These are phyloP conservation scores for Ormia ochracea DNA, from an alignment of 2,888 invertebrate species.

Conservation along the genomic window DNA sequence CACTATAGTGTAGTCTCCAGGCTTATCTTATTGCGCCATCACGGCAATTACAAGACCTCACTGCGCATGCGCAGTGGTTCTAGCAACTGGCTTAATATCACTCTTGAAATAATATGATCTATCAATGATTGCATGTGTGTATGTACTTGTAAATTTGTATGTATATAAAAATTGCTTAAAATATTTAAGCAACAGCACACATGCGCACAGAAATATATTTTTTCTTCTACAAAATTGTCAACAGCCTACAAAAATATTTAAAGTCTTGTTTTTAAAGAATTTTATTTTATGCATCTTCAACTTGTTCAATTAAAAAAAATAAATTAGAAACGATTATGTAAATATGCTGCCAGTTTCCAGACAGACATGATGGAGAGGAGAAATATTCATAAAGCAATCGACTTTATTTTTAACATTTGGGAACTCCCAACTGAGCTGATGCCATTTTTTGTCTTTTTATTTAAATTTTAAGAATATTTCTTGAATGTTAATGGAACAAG, in stretches of 20 bases:
- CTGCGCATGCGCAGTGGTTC: no score
- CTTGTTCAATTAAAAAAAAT: not conserved
- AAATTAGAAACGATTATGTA: not conserved
- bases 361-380: not conserved
- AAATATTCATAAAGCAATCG: not conserved
- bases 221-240: not conserved
- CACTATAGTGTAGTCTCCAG: no score
- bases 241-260: not conserved
- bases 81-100: no score
- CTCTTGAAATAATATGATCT: no score
- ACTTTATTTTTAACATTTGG: constrained; percentile 19
- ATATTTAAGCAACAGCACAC: no score
- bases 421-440: constrained; percentile 13
- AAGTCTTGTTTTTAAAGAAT: not conserved
- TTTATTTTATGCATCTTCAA: not conserved
- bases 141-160: no score
- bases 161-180: no score
- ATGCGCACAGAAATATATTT: no score
- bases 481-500: constrained; percentile 28
- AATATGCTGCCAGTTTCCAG: not conserved
- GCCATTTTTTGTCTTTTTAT: not conserved
- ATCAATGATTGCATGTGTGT: no score
- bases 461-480: not conserved
- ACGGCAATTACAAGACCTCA: no score
- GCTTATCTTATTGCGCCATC: no score